Evolutionary conservation across 2,113 vertebrate genomes (phyloP), one percentile per base, ranked within the genome.

Genomic region (Gambusia holbrooki): DNA sequence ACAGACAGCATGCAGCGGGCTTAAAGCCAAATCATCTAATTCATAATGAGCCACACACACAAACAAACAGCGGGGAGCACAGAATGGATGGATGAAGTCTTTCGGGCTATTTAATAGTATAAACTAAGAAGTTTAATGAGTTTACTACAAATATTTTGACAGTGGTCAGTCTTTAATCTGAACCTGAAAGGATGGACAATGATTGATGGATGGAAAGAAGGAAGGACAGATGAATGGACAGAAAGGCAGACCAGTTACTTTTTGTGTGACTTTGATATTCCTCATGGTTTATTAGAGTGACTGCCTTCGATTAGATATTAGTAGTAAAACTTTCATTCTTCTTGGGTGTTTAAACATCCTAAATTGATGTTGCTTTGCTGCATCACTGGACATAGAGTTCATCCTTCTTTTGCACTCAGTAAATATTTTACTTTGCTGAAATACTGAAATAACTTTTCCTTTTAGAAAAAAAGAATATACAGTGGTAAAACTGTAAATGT

Each of bases 41-140:
- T 80, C 85, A 86, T 81, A 74, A 86, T 85, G 68, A 85, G 87
- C 58, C 74, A 69, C 71, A 61, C 69, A 66, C 67, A 63, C 64
- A 66, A 32, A 25, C 61, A 66, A 93, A 93, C 81, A 92, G 93
- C 93, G 84, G 29, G 75, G 82, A 12, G 80, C 29, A 86, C 79
- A 83, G 40, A 76, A 40, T 54, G 48, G 22, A 58, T 58, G 51
- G 25, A 58, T 58, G 35, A 69, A 73, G 78, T 80, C 69, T 79
- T 81, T 81, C 28, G 62, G 75, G 66, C 65, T 66, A 42, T 67
- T 60, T 62, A 62, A 30, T 62, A 51, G 62, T 42, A 71, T 79
- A 74, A 80, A 69, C 60, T 88, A 80, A 80, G 81, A 70, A 84
- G 87, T 84, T 88, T 84, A 86, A 68, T 25, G 79, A 83, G 84